A percentile compares a stretch with the other conserved stretches of the same genome.
These are phyloP conservation scores for Diaphora mendica DNA, from an alignment of 2,888 invertebrate genomes.

Conservation along the genomic window DNA sequence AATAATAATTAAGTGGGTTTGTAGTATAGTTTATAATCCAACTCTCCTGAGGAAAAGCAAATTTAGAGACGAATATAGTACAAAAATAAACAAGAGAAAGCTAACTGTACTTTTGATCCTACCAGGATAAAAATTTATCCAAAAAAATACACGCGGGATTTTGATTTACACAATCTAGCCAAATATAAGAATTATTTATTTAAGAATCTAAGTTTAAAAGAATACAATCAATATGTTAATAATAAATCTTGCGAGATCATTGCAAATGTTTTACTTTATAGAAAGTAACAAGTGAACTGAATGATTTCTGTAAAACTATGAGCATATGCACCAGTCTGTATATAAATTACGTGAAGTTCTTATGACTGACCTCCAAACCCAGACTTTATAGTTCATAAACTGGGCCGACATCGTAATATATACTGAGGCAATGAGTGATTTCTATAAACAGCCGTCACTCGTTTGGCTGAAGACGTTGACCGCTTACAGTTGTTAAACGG, in stretches of 20 bases:
- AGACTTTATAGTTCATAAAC: slow-evolving; percentile 15
- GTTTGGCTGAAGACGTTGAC: slow-evolving; percentile 5
- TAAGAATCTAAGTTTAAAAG: no score
- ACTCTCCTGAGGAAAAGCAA: no score
- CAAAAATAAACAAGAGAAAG: no score
- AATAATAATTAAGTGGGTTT: no score
- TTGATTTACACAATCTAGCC: no score
- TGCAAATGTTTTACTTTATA: neutral
- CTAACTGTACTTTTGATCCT: no score
- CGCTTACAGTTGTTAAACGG: slow-evolving; percentile 1
- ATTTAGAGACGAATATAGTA: no score
- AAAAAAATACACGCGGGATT: no score
- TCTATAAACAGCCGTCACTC: slow-evolving; percentile 20
- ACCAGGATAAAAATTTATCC: no score
- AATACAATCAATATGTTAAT: neutral
- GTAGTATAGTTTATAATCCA: no score
- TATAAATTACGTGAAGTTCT: neutral
- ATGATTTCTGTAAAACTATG: neutral
- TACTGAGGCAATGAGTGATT: slow-evolving; percentile 12
- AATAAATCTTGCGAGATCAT: neutral
- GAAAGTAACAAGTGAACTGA: neutral
- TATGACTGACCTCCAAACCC: slow-evolving; percentile 12
- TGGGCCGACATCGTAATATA: slow-evolving; percentile 11
- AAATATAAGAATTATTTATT: no score
- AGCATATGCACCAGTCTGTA: slow-evolving; percentile 2